Base-by-base conservation (phyloP, 2,113 vertebrate genomes). In the Nothocercus julius region DNA sequence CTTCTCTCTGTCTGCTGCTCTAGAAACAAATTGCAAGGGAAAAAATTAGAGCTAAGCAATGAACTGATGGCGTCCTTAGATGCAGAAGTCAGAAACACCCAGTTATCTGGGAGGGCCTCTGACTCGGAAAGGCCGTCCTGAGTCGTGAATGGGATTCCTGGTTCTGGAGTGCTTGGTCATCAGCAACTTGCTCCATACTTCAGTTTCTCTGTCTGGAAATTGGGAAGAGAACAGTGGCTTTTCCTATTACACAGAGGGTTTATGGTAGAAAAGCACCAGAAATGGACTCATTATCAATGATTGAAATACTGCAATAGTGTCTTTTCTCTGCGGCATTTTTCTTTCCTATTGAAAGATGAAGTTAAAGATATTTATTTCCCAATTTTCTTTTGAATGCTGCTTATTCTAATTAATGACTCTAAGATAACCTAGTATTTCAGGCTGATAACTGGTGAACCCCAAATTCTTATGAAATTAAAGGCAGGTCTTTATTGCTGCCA, bases 1-100 rank as follows among this genome's bases (percentile, higher is more conserved):
- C 87, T 96, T 70, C 91, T 82, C 61, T 79, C 90, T 80, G 93
- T 97, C 96, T 95, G 95, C 97, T 94, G 76, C 92, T 96, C 94
- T 94, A 95, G 96, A 97, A 96, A 87, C 95, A 97, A 94, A 96
- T 95, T 45, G 63, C 79, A 79, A 95, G 58, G 68, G 81, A 53
- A 77, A 70, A 85, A 92, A 84, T 73, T 58, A 85, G 76, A 84
- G 82, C 66, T 51, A 27, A 89, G 77, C 95, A 92, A 93, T 91
- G 96, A 95, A 97, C 84, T 90, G 91, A 93, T 96, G 19, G 79
- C 84, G 44, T 94, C 95, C 92, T 90, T 34, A 92, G 90, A 92
- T 95, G 91, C 82, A 77, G 64, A 25, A 96, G 92, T 80, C 82
- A 94, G 89, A 96, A 91, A 90, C 91, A 95, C 72, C 87, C 90